Conservation (phyloP, 2,797 vertebrate genomes). For the Tapera naevia region DNA sequence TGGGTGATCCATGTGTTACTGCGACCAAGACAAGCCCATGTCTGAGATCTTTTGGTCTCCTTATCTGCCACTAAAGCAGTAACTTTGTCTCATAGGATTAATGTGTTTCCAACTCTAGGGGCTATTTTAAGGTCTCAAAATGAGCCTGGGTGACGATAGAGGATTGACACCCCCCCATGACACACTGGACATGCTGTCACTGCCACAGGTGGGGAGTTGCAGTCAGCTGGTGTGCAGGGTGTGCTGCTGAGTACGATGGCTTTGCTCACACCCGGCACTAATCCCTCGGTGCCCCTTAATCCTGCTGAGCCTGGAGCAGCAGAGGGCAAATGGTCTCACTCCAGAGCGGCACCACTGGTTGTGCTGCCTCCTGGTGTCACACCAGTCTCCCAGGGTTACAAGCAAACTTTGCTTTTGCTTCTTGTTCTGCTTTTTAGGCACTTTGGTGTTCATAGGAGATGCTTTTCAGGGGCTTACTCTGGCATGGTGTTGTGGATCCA, state of each 20-base stretch:
- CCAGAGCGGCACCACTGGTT: fast-evolving
- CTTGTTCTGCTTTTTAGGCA: not conserved
- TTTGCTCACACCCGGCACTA: fast-evolving
- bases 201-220: fast-evolving
- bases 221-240: not conserved
- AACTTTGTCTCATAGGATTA: not conserved
- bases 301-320: fast-evolving
- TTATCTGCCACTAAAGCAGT: not conserved
- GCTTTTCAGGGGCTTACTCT: not conserved
- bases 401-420: not conserved
- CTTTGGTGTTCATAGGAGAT: not conserved
- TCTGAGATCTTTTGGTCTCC: not conserved
- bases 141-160: not conserved
- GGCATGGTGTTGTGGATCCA: not conserved
- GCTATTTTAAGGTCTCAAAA: not conserved
- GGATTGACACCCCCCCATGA: not conserved
- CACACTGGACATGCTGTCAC: not conserved
- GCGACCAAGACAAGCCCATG: not conserved
- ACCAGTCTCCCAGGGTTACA: not conserved
- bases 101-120: not conserved
- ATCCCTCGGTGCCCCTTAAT: not conserved
- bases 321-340: fast-evolving
- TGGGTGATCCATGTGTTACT: not conserved
- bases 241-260: not conserved
- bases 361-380: fast-evolving